Percentiles rank a stretch among this genome's conserved stretches.
Evolutionary conservation across 2,888 invertebrate species (phyloP).

Genomic region (Andricus quercusramuli): DNA sequence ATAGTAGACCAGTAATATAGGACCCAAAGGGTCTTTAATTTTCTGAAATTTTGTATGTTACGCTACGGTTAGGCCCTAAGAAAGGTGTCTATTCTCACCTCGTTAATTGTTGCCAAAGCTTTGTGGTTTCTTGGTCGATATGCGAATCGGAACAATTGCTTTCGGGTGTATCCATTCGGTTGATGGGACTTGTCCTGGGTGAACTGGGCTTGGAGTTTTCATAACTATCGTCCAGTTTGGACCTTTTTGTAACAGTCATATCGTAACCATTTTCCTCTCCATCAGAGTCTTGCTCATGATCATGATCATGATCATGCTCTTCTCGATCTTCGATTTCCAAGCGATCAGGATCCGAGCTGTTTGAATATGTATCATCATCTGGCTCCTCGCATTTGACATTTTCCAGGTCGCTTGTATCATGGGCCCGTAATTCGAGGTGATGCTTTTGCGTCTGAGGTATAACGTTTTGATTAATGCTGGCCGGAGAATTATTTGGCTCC

Average conservation of each 20-base stretch:
- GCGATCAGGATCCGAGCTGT: conserved; percentile 87
- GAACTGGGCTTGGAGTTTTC: conserved; percentile 68
- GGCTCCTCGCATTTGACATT: conserved; percentile 79
- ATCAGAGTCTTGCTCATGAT: conserved; percentile 70
- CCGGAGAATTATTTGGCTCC: conserved; percentile 71
- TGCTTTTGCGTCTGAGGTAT: conserved; percentile 74
- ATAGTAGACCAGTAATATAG: no score
- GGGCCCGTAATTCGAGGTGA: conserved; percentile 68
- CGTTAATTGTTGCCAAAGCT: conserved; percentile 66
- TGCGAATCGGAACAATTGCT: conserved; percentile 76
- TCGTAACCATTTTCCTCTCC: conserved; percentile 73
- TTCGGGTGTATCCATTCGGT: conserved; percentile 76
- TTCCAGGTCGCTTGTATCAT: conserved; percentile 64
- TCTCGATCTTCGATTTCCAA: conserved; percentile 84
- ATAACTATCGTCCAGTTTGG: conserved; percentile 66
- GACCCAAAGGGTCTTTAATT: no score
- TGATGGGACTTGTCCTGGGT: conserved; percentile 73
- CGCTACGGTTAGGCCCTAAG: neutral
- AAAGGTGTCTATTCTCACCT: conserved; percentile 50
- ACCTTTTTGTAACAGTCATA: conserved; percentile 71
- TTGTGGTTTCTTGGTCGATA: conserved; percentile 74
- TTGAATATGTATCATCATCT: conserved; percentile 84
- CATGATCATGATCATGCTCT: conserved; percentile 71
- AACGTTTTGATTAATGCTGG: conserved; percentile 75
- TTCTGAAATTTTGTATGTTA: no score